Conservation (phyloP, 2,888 invertebrate species). For the Brachyptera risi region DNA sequence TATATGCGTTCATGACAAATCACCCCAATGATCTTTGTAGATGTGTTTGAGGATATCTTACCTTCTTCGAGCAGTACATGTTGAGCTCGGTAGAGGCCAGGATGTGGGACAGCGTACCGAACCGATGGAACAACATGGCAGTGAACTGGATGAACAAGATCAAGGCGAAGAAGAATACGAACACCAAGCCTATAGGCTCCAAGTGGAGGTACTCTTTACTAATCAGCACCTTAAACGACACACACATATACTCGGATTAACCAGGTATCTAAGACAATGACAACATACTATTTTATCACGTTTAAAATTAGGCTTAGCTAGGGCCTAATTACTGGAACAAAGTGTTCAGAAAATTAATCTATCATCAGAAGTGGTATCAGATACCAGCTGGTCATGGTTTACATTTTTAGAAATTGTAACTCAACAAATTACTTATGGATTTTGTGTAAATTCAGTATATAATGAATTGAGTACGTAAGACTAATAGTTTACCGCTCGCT, state of each 20-base stretch:
- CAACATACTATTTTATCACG: no score
- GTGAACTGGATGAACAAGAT: conserved; percentile 67
- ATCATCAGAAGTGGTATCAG: no score
- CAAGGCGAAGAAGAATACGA: conserved; percentile 65
- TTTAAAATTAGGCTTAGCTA: no score
- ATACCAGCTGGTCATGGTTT: no score
- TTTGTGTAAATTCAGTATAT: no score
- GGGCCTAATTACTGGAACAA: no score
- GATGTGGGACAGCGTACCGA: conserved; percentile 69
- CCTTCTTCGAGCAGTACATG: conserved; percentile 43
- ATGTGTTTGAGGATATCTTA: conserved; percentile 14
- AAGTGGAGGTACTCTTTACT: conserved; percentile 58
- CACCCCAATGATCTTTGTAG: neutral
- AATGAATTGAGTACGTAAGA: no score
- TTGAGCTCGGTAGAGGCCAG: conserved; percentile 62
- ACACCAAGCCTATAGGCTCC: conserved; percentile 71
- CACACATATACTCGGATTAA: neutral
- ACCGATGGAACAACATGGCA: conserved; percentile 72
- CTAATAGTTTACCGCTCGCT: no score
- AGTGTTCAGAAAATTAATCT: no score
- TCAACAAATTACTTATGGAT: no score
- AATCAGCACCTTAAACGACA: conserved; percentile 47
- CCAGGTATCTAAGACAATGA: no score
- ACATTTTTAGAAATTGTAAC: no score
- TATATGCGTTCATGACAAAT: neutral